Percentiles rank a stretch among this genome's conserved stretches.
Evolutionary conservation across 1,140 invertebrate genomes (phyloP).

Genomic region (Zaprionus ghesquierei): DNA sequence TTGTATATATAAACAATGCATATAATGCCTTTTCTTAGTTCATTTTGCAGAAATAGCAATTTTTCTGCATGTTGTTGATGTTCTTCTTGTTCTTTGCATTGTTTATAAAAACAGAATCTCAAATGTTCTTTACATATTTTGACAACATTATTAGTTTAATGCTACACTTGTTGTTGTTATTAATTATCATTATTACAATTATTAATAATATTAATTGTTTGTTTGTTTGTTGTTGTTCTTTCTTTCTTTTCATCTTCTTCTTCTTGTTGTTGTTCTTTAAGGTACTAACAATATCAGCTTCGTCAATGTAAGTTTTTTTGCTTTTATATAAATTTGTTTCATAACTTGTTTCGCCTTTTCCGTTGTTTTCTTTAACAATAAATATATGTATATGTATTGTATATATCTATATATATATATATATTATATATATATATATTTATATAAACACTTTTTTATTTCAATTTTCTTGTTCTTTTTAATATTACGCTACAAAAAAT

Average conservation of each 20-base stretch:
- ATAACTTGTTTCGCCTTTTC: conserved; percentile 74
- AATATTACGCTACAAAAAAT: conserved; percentile 80
- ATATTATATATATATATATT: conserved; percentile 43
- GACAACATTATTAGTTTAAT: conserved; percentile 35
- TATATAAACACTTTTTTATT: conserved; percentile 70
- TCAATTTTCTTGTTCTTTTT: conserved; percentile 37
- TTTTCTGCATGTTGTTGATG: conserved; percentile 36
- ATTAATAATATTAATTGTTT: conserved; percentile 76
- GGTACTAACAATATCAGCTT: conserved; percentile 81
- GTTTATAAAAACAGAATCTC: conserved; percentile 68
- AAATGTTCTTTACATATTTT: conserved; percentile 62
- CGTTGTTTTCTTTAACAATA: conserved; percentile 74
- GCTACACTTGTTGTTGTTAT: conserved; percentile 43
- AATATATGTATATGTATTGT: conserved; percentile 67
- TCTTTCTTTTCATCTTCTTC: conserved; percentile 4
- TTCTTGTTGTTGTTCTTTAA: conserved; percentile 56
- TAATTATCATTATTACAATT: conserved; percentile 71
- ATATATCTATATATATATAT: conserved; percentile 28
- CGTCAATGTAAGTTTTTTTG: conserved; percentile 60
- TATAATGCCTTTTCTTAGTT: conserved; percentile 66
- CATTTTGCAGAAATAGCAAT: conserved; percentile 77
- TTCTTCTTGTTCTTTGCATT: conserved; percentile 32
- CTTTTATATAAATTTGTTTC: conserved; percentile 73
- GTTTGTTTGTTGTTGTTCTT: conserved; percentile 40
- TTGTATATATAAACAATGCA: conserved; percentile 78